Percentiles rank a stretch among this genome's conserved stretches.
These are phyloP conservation scores for Capra hircus DNA, from an alignment of 2,113 vertebrate species.

Conservation along the genomic window DNA sequence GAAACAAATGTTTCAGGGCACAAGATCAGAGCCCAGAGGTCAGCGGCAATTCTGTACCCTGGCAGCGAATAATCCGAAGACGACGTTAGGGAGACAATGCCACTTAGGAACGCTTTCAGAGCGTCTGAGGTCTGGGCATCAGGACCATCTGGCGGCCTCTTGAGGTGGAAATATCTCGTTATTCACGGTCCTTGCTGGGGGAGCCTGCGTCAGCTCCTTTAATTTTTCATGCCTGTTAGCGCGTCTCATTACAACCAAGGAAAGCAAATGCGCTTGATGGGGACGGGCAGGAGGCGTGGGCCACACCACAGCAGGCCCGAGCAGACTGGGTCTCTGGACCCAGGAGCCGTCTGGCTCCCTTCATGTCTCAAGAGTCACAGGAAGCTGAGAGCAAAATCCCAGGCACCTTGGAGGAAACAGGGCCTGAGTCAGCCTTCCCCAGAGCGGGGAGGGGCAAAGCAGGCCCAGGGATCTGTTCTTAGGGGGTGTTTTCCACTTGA, in stretches of 20 bases:
- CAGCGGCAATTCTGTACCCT: background rate
- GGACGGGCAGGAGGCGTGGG: background rate
- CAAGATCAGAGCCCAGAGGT: background rate
- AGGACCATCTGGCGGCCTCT: background rate
- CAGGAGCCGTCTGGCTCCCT: background rate
- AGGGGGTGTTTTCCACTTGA: background rate
- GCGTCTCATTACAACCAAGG: background rate
- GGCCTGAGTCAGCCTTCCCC: conserved; percentile 53
- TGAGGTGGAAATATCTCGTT: conserved; percentile 38
- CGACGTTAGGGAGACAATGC: background rate
- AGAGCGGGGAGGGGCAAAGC: background rate
- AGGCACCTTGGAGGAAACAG: conserved; percentile 42
- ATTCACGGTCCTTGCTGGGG: background rate
- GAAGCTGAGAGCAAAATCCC: conserved; percentile 26
- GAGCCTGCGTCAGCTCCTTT: background rate
- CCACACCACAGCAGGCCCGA: background rate
- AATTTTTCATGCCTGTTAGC: background rate
- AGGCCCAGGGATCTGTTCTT: background rate
- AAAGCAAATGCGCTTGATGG: background rate
- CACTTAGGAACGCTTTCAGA: background rate
- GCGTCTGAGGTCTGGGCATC: background rate
- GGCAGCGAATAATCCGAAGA: background rate
- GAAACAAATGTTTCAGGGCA: background rate
- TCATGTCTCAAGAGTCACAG: conserved; percentile 16
- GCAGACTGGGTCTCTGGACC: background rate